Evolutionary conservation across 2,797 vertebrate genomes (phyloP), one percentile per base, ranked within the genome.

Genomic region (Leptodactylus fallax): DNA sequence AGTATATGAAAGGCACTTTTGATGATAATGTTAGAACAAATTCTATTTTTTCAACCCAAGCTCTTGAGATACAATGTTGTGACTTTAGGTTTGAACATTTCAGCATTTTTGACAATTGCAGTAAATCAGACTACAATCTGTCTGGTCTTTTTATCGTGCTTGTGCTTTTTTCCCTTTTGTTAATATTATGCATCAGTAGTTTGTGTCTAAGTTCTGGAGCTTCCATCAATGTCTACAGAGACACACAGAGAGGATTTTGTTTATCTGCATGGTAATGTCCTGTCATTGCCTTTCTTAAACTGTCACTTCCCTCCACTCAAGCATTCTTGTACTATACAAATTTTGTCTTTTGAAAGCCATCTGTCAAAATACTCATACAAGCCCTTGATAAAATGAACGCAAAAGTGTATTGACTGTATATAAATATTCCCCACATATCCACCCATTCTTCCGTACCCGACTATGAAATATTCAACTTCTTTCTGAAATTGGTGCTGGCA

Each of bases 131-230:
- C 49, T 23, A 13, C 11, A 53, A 53, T 77, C 12, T 16, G 17
- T 49, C 16, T n/a, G 74, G 11, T 80, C 27, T 61, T 12, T 80
- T 80, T n/a, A 47, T 27, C n/a, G 78, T 69, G 45, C 25, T 71
- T 71, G 67, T 60, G 67, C 65, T 74, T 74, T 36, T 36, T 74
- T 23, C n/a, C 67, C 55, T 6, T n/a, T 74, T 74, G 82, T 47
- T 74, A 84, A 60, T 77, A 51, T 77, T 77, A n/a, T 74, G 82
- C 53, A 74, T 72, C 82, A 60, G 47, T 60, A 84, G 55, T 84
- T n/a, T 74, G 82, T 74, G 14, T 60, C 36, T 47, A 16, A 36
- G 83, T 8, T 77, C n/a, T 49, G 12, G 5, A 9, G 53, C 72
- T 53, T 77, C 83, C 56, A 85, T 85, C 45, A 85, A 19, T 63